phyloP scores from a whole-genome alignment of 1,140 invertebrate genomes.

The Rhopalosiphum maidis region DNA sequence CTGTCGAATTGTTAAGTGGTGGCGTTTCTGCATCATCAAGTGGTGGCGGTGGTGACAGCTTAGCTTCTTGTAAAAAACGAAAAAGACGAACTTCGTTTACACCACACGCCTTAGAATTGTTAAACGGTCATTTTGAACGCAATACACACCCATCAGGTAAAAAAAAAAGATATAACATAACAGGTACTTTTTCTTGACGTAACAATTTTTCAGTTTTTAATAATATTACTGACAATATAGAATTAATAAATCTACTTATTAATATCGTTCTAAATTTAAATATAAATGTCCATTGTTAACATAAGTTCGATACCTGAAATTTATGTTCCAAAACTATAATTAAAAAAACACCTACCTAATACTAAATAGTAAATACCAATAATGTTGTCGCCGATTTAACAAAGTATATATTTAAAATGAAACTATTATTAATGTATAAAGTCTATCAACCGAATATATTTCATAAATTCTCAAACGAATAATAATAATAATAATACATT shows the following conservation, averaged over 20 bases:
- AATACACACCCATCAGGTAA: slow-evolving; percentile 97
- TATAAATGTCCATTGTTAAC: not conserved
- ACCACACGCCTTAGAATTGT: slow-evolving; percentile 90
- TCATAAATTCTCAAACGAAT: no score
- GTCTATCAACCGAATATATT: not conserved
- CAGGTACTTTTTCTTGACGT: not conserved
- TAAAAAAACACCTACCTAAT: not conserved
- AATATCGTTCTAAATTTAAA: not conserved
- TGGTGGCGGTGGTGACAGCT: slow-evolving; percentile 66
- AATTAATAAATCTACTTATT: not conserved
- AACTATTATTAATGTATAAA: not conserved
- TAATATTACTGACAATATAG: not conserved
- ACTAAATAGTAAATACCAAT: not conserved
- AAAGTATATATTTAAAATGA: not conserved
- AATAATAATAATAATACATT: not conserved
- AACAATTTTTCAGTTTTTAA: not conserved
- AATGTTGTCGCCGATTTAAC: not conserved
- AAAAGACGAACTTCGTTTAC: slow-evolving; percentile 96
- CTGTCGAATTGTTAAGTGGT: not conserved
- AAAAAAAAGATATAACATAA: not conserved
- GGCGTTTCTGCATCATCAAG: not conserved
- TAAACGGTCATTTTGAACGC: slow-evolving; percentile 94
- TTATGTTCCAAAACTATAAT: not conserved
- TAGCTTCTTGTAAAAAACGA: slow-evolving; percentile 94
- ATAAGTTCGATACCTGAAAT: not conserved